Base-by-base conservation (phyloP, 2,113 vertebrate species). In the Nothobranchius kuhntae region DNA sequence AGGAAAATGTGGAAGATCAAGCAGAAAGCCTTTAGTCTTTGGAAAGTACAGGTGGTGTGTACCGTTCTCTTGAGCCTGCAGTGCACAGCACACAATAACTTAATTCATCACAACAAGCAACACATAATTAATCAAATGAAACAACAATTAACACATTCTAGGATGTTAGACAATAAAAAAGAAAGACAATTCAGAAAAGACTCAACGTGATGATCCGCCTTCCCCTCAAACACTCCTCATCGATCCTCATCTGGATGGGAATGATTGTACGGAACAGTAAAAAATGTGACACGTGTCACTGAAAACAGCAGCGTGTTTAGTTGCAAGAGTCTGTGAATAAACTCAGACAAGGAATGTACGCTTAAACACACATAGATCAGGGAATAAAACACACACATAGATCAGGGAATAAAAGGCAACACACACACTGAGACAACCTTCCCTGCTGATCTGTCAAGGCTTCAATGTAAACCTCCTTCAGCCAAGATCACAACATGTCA, bases 81-180 rank as follows among this genome's bases (percentile, higher is more conserved):
- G 80, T 56, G 14, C 71, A 59, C 44, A 84, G 75, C 80, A 54
- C 73, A 86, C 81, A 90, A 91, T 92, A 91, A 89, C 68, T 91
- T 92, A 89, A 89, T 89, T 80, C 89, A 90, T 88, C 89, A 79
- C 84, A 91, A 92, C 86, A 89, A 61, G 63, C 60, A 66, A 80
- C 63, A 83, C 60, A 63, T 64, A 83, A 73, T 66, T 70, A 67
- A 53, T 57, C 40, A 76, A 26, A 57, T 68, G 45, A 77, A 79
- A 81, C 79, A 24, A 38, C 80, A 81, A 68, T 46, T 10, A 40
- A 71, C 81, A 75, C 66, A 77, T 66, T 77, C 35, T 47, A 64
- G 68, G 64, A 75, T 53, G 17, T 65, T 42, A 73, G 14, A 12
- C n/a, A 44, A 83, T 62, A 78, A 42, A 80, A 71, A 69, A 77